These are phyloP conservation scores for Heliconius ismenius DNA, from an alignment of 2,888 invertebrate genomes.

Conservation along the genomic window DNA sequence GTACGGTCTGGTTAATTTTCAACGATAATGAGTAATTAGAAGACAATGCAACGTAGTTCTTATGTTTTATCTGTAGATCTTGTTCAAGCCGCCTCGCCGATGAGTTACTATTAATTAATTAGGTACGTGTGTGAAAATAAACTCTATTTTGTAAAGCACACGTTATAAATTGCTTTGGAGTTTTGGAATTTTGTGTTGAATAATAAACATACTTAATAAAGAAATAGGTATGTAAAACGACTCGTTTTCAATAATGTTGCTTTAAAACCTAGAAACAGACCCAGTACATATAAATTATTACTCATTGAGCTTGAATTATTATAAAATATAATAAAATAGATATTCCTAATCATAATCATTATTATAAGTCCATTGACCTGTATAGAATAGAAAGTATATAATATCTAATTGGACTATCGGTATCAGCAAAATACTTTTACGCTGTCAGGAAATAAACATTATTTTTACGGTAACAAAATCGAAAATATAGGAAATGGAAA, in stretches of 20 bases:
- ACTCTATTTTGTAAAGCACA: not conserved
- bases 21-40: constrained; percentile 64
- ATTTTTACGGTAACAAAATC: constrained; percentile 2
- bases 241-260: not conserved
- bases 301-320: constrained; percentile 3
- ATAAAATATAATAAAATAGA: not conserved
- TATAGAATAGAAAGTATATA: constrained; percentile 6
- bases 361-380: constrained; percentile 11
- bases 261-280: not conserved
- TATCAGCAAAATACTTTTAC: constrained; percentile 4
- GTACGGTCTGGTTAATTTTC: constrained; percentile 70
- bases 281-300: not conserved
- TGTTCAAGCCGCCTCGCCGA: constrained; percentile 35
- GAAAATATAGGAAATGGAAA: not conserved
- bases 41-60: constrained; percentile 59
- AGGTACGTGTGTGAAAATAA: constrained; percentile 3
- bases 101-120: constrained; percentile 32
- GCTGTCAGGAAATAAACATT: constrained; percentile 21
- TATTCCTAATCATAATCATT: not conserved
- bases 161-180: not conserved
- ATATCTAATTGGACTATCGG: constrained; percentile 11
- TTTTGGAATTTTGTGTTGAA: constrained; percentile 4
- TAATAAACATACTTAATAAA: constrained; percentile 22
- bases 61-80: constrained; percentile 48
- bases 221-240: not conserved